A percentile compares a stretch with the other conserved stretches of the same genome.
phyloP scores from a whole-genome alignment of 1,140 invertebrate genomes.

The Drosophila nebulosa region DNA sequence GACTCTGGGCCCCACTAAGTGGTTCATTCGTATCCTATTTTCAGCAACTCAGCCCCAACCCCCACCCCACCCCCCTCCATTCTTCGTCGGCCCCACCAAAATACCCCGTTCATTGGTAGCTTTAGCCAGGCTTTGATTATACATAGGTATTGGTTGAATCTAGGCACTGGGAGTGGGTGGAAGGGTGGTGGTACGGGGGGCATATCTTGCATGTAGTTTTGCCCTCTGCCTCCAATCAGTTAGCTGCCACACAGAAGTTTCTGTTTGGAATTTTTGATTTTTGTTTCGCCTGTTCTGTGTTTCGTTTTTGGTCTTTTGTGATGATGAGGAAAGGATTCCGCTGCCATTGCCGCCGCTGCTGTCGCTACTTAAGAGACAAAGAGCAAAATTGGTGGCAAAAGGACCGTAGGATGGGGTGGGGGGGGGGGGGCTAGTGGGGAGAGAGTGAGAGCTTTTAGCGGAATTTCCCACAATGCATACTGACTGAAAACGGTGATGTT shows the following conservation, averaged over 20 bases:
- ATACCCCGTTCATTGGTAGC: neutral
- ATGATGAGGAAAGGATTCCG: neutral
- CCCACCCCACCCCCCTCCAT: neutral
- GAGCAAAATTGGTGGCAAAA: too few species aligned
- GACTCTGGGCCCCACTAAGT: constrained; percentile 55
- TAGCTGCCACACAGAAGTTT: constrained; percentile 21
- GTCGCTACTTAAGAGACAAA: neutral
- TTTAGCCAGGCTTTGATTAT: constrained; percentile 1
- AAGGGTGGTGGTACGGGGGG: too few species aligned
- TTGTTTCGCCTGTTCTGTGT: constrained; percentile 5
- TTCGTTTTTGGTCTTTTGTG: constrained; percentile 2
- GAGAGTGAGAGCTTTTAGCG: constrained; percentile 23
- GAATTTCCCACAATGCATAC: constrained; percentile 23
- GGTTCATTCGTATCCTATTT: constrained; percentile 63
- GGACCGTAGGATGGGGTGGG: too few species aligned
- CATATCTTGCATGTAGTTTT: neutral
- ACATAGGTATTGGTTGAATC: neutral
- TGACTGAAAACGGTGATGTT: constrained; percentile 27
- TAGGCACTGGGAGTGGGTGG: too few species aligned
- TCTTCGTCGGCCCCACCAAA: neutral
- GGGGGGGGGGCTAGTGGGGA: neutral
- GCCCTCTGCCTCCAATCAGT: neutral
- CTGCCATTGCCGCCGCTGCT: neutral
- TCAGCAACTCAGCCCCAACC: neutral
- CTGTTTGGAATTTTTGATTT: constrained; percentile 21